Evolutionary conservation across 1,140 invertebrate species (phyloP), one percentile per base, ranked within the genome.

Genomic region (Pseudomyrmex concolor): DNA sequence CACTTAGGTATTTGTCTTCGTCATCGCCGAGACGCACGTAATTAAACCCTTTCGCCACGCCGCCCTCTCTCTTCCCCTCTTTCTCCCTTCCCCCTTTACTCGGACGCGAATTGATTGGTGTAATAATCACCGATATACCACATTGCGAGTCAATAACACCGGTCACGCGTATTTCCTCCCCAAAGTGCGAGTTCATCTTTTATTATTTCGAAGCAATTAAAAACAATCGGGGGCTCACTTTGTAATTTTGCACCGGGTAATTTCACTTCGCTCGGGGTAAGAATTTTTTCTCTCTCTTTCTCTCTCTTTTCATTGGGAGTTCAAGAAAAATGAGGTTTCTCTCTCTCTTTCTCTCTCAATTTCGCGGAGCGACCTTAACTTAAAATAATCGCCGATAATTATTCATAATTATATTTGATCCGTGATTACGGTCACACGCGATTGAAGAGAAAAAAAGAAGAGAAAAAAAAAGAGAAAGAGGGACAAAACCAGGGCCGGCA

Each of bases 31-130:
- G 81, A 83, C 59, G 62, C 51, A 19, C 62, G 81, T 83, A 83
- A 83, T 83, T 83, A 83, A 82, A 83, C 62, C 81, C 73, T 83
- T 83, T 83, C 81, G 81, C 22, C 72, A 83, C 81, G 81, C 81
- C 55, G 67, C 55, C 50, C 48, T 19, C 12, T 15, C 34, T 43
- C 62, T 48, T 45, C 19, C 57, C 54, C 19, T 51, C 19, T 45
- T 51, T 17, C 17, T 12, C 13, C 25, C 60, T 25, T n/a, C n/a
- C 17, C 15, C 17, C 1, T n/a, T 55, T 60, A 34, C 34, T 22
- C n/a, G 48, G 22, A 76, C 71, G 25, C 25, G 71, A 82, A 74
- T 72, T 76, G 71, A 62, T 74, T 82, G 57, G 70, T 64, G 59
- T 71, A 80, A 80, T 80, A 80, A 80, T 80, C 66, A 59, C 76